Evolutionary conservation across 2,888 invertebrate species (phyloP).

Genomic region (Macrosiphum euphorbiae): DNA sequence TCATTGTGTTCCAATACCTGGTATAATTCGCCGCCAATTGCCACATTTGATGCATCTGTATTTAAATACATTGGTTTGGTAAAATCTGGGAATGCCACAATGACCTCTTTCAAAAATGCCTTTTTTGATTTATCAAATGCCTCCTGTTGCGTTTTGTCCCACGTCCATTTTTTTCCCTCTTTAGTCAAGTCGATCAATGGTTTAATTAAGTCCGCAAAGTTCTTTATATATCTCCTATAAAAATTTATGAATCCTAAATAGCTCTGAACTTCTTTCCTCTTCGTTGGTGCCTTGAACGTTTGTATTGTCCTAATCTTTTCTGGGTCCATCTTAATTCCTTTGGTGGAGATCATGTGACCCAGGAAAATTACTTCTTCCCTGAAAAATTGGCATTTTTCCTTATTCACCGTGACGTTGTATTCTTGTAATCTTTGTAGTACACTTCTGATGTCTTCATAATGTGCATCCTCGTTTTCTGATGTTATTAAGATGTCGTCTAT

Average conservation of each 20-base stretch:
- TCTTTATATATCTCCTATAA: neutral
- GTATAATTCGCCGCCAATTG: neutral
- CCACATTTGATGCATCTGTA: neutral
- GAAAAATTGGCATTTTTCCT: too few relatives aligned
- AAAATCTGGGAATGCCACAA: neutral
- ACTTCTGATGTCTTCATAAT: too few relatives aligned
- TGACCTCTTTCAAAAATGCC: neutral
- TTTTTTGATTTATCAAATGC: neutral
- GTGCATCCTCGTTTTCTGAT: too few relatives aligned
- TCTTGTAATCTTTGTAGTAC: too few relatives aligned
- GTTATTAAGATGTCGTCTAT: too few relatives aligned
- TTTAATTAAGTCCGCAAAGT: too few relatives aligned
- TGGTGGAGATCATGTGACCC: neutral
- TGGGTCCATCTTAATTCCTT: neutral
- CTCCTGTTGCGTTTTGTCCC: neutral
- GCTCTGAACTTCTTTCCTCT: neutral
- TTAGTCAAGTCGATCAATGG: too few relatives aligned
- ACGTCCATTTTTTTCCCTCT: neutral
- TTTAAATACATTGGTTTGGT: neutral
- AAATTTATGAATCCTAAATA: neutral
- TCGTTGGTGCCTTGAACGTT: neutral
- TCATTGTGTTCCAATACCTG: neutral
- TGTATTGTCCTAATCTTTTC: neutral
- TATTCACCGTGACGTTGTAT: too few relatives aligned
- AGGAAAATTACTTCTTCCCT: too few relatives aligned